Conservation (phyloP, 2,888 invertebrate species). For the Neoascia interrupta region DNA sequence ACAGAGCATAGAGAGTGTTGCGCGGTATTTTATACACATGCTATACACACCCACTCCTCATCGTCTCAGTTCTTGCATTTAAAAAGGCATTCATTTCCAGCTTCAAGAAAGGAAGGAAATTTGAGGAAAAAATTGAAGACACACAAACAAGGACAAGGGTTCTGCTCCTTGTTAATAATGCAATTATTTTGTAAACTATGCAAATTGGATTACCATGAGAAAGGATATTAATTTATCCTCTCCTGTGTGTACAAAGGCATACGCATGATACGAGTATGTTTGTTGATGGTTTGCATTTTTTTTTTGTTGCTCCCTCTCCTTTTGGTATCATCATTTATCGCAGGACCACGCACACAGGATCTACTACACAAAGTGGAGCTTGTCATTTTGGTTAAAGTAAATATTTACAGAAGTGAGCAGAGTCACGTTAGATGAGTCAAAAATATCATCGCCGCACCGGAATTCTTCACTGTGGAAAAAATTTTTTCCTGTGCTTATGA, state of each 20-base stretch:
- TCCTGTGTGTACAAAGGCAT: conserved; percentile 33
- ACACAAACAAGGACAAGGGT: conserved; percentile 3
- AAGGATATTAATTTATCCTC: conserved; percentile 67
- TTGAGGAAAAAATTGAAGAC: neutral
- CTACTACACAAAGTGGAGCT: conserved; percentile 1
- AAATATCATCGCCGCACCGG: too few relatives aligned
- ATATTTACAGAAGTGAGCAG: conserved; percentile 12
- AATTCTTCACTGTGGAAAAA: neutral
- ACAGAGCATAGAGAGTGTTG: neutral
- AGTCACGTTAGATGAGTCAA: too few relatives aligned
- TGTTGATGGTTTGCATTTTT: conserved; percentile 17
- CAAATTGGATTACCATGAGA: conserved; percentile 65
- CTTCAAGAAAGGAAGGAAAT: too few relatives aligned
- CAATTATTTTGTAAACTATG: conserved; percentile 66
- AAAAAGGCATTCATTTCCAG: conserved; percentile 34
- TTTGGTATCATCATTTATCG: too few relatives aligned
- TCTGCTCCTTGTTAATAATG: conserved; percentile 58
- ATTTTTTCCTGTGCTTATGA: neutral
- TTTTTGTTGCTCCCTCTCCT: neutral
- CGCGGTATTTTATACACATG: too few relatives aligned
- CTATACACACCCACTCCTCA: too few relatives aligned
- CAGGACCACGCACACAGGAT: neutral
- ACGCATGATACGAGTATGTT: conserved; percentile 53
- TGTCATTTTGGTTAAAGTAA: neutral
- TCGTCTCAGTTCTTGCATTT: too few relatives aligned